Evolutionary conservation across 2,797 vertebrate species (phyloP).

Genomic region (Anguilla obscura): DNA sequence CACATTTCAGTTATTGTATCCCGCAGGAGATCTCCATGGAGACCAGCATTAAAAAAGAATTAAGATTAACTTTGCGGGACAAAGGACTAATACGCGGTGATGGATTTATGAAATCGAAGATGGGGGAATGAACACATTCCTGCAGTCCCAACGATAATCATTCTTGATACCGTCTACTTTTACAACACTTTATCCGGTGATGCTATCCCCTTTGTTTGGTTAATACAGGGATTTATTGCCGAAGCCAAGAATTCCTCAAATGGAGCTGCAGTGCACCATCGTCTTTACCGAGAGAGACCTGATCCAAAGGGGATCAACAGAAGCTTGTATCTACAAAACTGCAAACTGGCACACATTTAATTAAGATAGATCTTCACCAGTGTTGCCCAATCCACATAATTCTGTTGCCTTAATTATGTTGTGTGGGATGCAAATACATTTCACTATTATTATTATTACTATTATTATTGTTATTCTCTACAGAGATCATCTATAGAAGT

Average conservation of each 20-base stretch:
- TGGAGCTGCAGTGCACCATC: not conserved
- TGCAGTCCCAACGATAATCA: not conserved
- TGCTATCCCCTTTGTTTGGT: not conserved
- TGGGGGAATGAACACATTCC: conserved; percentile 37
- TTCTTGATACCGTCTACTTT: not conserved
- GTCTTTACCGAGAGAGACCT: not conserved
- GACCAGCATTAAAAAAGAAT: conserved; percentile 11
- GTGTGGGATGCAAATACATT: too few relatives aligned
- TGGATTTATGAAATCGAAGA: conserved; percentile 35
- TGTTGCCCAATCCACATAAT: too few relatives aligned
- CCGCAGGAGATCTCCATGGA: conserved; percentile 39
- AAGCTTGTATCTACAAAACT: not conserved
- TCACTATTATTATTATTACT: too few relatives aligned
- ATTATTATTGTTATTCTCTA: too few relatives aligned
- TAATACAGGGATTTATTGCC: not conserved
- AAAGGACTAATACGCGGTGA: not conserved
- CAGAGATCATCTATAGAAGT: too few relatives aligned
- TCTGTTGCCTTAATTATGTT: too few relatives aligned
- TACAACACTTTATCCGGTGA: not conserved
- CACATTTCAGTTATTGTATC: conserved; percentile 34
- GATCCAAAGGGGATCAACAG: not conserved
- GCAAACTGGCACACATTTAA: not conserved
- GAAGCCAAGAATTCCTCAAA: conserved; percentile 4
- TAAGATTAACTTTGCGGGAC: not conserved
- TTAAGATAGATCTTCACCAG: not conserved